phyloP scores from a whole-genome alignment of 2,113 vertebrate genomes.

The Monopterus albus region DNA sequence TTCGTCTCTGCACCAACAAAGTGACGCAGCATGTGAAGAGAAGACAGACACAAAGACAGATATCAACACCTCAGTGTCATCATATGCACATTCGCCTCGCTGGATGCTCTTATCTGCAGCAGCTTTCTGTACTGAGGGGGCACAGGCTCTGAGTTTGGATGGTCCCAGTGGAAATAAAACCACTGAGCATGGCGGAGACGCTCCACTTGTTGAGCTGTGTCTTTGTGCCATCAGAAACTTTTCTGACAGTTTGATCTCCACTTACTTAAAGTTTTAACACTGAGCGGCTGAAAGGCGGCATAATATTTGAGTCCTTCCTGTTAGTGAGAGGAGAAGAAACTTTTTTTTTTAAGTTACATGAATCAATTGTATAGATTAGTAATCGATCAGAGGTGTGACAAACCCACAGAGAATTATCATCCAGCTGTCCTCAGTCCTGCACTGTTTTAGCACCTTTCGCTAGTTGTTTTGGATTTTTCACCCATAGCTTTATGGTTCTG shows the following conservation, averaged over 20 bases:
- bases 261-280: background rate
- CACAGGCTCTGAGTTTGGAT: conserved; percentile 21
- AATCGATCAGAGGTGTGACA: too few species aligned
- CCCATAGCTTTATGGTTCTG: too few species aligned
- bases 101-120: conserved; percentile 48
- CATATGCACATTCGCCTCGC: background rate
- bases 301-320: too few species aligned
- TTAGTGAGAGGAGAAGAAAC: too few species aligned
- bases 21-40: conserved; percentile 10
- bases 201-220: conserved; percentile 11
- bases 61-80: conserved; percentile 47
- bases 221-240: conserved; percentile 1
- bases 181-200: conserved; percentile 20
- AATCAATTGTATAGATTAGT: too few species aligned
- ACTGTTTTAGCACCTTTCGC: too few species aligned
- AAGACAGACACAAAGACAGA: conserved; percentile 45
- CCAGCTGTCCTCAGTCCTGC: too few species aligned
- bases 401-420: too few species aligned
- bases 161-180: conserved; percentile 42
- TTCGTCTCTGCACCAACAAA: conserved; percentile 3
- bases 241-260: conserved; percentile 11
- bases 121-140: conserved; percentile 4
- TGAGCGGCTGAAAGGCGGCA: background rate
- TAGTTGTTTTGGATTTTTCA: too few species aligned
- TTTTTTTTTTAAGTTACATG: too few species aligned